A percentile compares a stretch with the other conserved stretches of the same genome.
Conservation (phyloP, 2,113 vertebrate species). For the Ptyas mucosa region DNA sequence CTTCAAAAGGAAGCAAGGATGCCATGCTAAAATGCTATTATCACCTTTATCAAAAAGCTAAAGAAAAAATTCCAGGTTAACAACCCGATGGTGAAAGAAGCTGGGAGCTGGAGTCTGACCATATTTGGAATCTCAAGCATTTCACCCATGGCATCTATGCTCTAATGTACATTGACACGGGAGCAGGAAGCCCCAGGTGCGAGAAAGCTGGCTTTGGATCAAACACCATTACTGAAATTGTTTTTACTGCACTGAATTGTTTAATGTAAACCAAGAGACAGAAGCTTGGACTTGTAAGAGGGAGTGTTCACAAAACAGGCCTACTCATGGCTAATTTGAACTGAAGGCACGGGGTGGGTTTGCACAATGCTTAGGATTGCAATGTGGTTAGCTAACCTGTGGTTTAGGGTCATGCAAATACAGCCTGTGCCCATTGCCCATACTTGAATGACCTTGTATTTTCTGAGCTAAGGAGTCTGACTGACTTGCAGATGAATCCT, state of each 20-base stretch:
- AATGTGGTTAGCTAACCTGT: not conserved
- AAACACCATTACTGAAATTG: not conserved
- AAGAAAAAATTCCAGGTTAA: not conserved
- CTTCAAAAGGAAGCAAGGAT: not conserved
- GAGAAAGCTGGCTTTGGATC: not conserved
- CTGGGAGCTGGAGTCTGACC: not conserved
- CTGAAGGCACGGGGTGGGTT: not conserved
- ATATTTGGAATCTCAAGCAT: not conserved
- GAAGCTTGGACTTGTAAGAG: not conserved
- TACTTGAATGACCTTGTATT: not conserved
- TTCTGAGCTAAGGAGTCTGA: not conserved
- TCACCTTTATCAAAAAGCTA: not conserved
- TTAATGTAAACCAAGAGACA: not conserved
- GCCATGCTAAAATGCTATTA: not conserved
- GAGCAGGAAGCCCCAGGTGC: not conserved
- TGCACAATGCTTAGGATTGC: not conserved
- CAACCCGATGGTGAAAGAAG: not conserved
- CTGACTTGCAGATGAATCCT: not conserved
- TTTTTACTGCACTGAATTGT: not conserved
- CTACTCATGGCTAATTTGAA: not conserved
- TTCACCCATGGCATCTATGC: not conserved
- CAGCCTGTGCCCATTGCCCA: not conserved
- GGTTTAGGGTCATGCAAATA: not conserved
- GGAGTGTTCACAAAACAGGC: not conserved
- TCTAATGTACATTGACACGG: not conserved